A percentile compares a stretch with the other conserved stretches of the same genome.
phyloP scores from a whole-genome alignment of 30 jellyfish, hydroid and myxozoan species.

The Hydra vulgaris region DNA sequence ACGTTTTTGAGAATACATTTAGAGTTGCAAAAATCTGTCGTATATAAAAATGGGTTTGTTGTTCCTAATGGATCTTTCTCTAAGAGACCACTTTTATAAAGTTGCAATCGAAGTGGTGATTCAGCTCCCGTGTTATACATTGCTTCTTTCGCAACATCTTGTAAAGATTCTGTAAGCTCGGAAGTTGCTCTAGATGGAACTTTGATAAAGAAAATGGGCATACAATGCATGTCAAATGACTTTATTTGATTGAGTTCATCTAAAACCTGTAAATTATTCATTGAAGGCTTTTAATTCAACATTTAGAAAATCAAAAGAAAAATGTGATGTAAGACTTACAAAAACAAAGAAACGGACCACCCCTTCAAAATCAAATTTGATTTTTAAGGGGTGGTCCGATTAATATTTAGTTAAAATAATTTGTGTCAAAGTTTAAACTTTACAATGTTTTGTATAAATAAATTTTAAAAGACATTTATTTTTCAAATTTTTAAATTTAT shows the following conservation, averaged over 20 bases:
- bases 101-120: constrained; percentile 49
- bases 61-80: constrained; percentile 46
- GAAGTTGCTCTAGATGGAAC: constrained; percentile 74
- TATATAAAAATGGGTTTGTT: constrained; percentile 25
- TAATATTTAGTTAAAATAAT: no score
- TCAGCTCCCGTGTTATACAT: not conserved
- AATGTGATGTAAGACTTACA: not conserved
- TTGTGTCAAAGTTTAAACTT: no score
- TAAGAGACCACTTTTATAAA: constrained; percentile 52
- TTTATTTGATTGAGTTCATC: constrained; percentile 53
- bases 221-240: constrained; percentile 46
- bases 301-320: not conserved
- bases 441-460: no score
- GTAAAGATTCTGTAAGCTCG: constrained; percentile 84
- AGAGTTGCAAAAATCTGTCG: constrained; percentile 30
- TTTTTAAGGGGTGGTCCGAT: no score
- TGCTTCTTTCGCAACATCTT: constrained; percentile 47
- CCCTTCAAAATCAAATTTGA: no score
- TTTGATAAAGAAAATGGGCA: constrained; percentile 60
- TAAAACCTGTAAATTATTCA: constrained; percentile 37
- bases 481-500: no score
- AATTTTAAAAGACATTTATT: no score
- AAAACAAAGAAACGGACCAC: not conserved
- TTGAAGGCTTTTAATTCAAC: not conserved
- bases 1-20: constrained; percentile 39